These are phyloP conservation scores for Galeopterus variegatus DNA, from an alignment of 2,113 vertebrate species.

Conservation along the genomic window DNA sequence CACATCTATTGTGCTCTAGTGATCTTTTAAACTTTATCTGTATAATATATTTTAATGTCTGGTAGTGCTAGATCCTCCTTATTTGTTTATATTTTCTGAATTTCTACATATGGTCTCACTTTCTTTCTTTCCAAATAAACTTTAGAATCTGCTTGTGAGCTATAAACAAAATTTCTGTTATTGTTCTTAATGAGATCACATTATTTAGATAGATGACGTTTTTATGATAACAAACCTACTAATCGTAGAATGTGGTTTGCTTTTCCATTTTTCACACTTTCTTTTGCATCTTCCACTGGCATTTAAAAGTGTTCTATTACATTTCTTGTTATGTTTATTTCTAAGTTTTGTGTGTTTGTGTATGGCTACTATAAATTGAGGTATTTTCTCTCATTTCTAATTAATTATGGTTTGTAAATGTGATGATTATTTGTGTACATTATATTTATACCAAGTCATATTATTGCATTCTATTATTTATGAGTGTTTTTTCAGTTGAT, in stretches of 20 bases:
- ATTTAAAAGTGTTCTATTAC: constrained; percentile 6
- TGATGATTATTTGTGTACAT: background rate
- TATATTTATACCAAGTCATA: background rate
- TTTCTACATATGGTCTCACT: background rate
- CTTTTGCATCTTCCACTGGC: background rate
- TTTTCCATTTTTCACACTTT: background rate
- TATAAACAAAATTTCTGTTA: constrained; percentile 24
- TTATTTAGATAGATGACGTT: constrained; percentile 23
- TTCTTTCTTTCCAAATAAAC: constrained; percentile 31
- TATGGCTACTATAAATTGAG: background rate
- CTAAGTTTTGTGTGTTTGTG: background rate
- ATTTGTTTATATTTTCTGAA: constrained; percentile 42
- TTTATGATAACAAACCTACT: constrained; percentile 24
- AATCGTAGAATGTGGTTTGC: background rate
- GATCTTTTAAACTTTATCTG: constrained; percentile 23
- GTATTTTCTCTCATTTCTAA: constrained; percentile 30
- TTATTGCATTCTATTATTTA: constrained; percentile 40
- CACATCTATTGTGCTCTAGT: background rate
- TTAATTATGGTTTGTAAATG: constrained; percentile 22
- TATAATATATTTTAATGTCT: constrained; percentile 16
- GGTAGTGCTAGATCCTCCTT: background rate
- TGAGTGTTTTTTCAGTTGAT: constrained; percentile 12
- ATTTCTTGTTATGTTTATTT: background rate
- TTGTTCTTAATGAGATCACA: constrained; percentile 18
- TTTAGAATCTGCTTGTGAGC: background rate